Evolutionary conservation across 2,113 vertebrate species (phyloP).

Genomic region (Aplodontia rufa): DNA sequence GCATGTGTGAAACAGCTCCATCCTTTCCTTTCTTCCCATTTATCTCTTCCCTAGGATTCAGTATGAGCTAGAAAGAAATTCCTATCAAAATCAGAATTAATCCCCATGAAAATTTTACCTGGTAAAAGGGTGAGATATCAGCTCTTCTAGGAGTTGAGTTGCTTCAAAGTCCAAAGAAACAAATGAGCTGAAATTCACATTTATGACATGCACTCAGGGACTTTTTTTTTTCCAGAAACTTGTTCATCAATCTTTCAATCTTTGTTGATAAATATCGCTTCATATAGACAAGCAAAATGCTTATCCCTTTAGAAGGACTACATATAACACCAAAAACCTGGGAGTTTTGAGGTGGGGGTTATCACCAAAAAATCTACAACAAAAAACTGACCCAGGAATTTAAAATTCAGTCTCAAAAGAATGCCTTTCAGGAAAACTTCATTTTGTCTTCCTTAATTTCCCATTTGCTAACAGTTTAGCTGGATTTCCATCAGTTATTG

Average conservation of each 20-base stretch:
- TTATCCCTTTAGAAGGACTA: background rate
- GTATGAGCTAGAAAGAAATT: background rate
- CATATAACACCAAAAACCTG: background rate
- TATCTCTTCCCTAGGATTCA: background rate
- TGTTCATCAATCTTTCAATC: background rate
- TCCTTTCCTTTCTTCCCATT: background rate
- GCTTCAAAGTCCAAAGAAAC: background rate
- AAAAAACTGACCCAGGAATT: background rate
- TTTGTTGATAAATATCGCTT: background rate
- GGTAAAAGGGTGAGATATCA: background rate
- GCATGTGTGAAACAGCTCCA: no score
- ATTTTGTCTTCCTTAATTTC: background rate
- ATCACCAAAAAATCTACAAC: background rate
- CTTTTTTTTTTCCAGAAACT: background rate
- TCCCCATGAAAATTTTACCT: background rate
- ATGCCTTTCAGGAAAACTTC: background rate
- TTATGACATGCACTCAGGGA: background rate
- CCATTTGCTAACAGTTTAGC: background rate
- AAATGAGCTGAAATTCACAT: background rate
- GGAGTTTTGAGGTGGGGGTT: background rate
- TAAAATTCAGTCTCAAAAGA: background rate
- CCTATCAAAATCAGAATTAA: background rate
- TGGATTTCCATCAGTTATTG: background rate
- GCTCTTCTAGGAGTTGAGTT: background rate
- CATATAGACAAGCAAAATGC: background rate